phyloP scores from a whole-genome alignment of 2,888 invertebrate species.

The Eudasyphora cyanicolor region DNA sequence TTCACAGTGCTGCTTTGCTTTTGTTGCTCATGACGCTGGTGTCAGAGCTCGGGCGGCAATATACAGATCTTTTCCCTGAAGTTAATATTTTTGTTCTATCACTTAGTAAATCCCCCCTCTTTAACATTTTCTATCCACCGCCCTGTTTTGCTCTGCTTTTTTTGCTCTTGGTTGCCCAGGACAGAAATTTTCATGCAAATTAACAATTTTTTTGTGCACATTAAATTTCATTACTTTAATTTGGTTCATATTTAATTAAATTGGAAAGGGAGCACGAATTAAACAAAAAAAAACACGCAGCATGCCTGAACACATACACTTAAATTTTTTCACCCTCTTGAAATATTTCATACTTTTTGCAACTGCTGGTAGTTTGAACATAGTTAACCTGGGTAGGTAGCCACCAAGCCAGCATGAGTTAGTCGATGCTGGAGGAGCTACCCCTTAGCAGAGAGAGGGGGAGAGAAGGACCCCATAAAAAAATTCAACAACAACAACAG shows the following conservation, averaged over 20 bases:
- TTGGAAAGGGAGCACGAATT: background rate
- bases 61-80: too few species aligned
- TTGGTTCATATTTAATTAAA: slow-evolving; percentile 38
- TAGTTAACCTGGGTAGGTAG: slow-evolving; percentile 10
- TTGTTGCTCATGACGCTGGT: too few species aligned
- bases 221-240: slow-evolving; percentile 64
- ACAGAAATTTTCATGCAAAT: slow-evolving; percentile 18
- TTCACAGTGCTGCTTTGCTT: too few species aligned
- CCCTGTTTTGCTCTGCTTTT: background rate
- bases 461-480: slow-evolving; percentile 3
- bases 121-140: background rate
- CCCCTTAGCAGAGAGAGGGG: background rate
- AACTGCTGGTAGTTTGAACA: background rate
- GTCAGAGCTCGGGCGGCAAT: too few species aligned
- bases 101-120: too few species aligned
- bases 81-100: too few species aligned
- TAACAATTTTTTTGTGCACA: slow-evolving; percentile 37
- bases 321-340: slow-evolving; percentile 51
- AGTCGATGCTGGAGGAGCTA: background rate
- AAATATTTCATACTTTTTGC: slow-evolving; percentile 53
- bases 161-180: background rate
- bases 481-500: background rate
- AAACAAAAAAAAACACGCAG: slow-evolving; percentile 9
- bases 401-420: background rate
- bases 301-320: slow-evolving; percentile 14